Conservation (phyloP, 2,888 invertebrate species). For the Brachyptera risi region DNA sequence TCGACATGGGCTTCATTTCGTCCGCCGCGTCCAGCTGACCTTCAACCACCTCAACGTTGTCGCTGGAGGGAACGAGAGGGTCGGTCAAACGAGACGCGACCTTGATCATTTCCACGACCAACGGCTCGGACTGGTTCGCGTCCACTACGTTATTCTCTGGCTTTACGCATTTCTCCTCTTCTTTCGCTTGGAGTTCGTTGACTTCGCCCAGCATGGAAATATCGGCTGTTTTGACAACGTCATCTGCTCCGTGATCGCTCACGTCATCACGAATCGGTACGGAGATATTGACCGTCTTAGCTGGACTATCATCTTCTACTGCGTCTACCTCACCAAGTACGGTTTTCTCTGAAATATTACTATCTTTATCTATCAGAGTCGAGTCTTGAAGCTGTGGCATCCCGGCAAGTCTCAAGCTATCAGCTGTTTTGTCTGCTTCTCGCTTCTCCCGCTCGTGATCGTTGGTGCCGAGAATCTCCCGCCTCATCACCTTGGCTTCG, state of each 20-base stretch:
- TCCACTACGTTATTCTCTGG: background rate
- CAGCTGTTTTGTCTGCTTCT: conserved; percentile 30
- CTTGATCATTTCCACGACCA: too few relatives aligned
- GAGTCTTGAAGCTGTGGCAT: too few relatives aligned
- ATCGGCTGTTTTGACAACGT: background rate
- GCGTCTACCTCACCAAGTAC: too few relatives aligned
- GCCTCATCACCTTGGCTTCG: conserved; percentile 30
- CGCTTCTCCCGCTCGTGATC: conserved; percentile 29
- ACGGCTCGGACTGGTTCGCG: background rate
- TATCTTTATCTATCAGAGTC: too few relatives aligned
- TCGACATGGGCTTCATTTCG: conserved; percentile 25
- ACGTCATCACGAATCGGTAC: background rate
- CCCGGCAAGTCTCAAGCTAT: too few relatives aligned
- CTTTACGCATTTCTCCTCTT: background rate
- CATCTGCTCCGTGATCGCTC: background rate
- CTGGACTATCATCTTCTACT: too few relatives aligned
- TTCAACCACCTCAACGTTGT: background rate
- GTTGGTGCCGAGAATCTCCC: conserved; percentile 34
- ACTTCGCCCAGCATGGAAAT: background rate
- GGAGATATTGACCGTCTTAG: background rate
- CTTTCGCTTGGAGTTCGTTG: background rate
- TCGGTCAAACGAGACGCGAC: background rate
- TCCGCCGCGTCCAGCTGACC: background rate
- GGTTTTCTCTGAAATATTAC: too few relatives aligned
- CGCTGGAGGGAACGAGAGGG: background rate